phyloP scores from a whole-genome alignment of 23 tunicate genomes.

The Ascidia mentula region DNA sequence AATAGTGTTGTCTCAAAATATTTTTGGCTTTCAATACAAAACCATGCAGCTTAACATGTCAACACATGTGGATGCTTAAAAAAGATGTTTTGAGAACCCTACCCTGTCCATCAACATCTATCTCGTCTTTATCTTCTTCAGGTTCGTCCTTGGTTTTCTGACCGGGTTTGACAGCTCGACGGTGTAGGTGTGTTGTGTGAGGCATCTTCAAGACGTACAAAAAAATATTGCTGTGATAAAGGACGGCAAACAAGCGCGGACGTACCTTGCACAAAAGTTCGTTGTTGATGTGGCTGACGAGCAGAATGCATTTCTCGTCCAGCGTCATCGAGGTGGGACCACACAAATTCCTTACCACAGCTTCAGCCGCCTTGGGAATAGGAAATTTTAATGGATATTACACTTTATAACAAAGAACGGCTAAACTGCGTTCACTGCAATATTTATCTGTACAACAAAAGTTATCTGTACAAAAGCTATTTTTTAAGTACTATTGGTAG shows the following conservation, averaged over 20 bases:
- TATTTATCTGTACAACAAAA: too few relatives aligned
- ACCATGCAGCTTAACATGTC: too few relatives aligned
- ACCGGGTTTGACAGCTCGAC: background rate
- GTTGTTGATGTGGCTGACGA: conserved; percentile 53
- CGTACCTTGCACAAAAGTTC: conserved; percentile 56
- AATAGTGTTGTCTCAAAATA: too few relatives aligned
- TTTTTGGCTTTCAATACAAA: too few relatives aligned
- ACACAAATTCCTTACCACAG: conserved; percentile 27
- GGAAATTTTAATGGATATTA: too few relatives aligned
- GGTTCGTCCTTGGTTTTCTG: background rate
- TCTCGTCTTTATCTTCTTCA: background rate
- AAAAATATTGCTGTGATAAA: background rate
- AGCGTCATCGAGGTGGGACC: conserved; percentile 20
- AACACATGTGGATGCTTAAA: too few relatives aligned
- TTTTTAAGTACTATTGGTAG: too few relatives aligned
- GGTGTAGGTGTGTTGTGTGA: background rate
- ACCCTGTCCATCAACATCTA: background rate
- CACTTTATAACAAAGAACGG: too few relatives aligned
- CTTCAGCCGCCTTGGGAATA: conserved; percentile 44
- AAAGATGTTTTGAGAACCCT: too few relatives aligned
- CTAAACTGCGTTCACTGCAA: too few relatives aligned
- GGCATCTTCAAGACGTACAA: background rate
- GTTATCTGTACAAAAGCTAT: too few relatives aligned
- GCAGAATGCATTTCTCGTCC: conserved; percentile 49
- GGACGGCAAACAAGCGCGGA: background rate